Base-by-base conservation (phyloP, 2,797 vertebrate species). In the Cottoperca gobio region DNA sequence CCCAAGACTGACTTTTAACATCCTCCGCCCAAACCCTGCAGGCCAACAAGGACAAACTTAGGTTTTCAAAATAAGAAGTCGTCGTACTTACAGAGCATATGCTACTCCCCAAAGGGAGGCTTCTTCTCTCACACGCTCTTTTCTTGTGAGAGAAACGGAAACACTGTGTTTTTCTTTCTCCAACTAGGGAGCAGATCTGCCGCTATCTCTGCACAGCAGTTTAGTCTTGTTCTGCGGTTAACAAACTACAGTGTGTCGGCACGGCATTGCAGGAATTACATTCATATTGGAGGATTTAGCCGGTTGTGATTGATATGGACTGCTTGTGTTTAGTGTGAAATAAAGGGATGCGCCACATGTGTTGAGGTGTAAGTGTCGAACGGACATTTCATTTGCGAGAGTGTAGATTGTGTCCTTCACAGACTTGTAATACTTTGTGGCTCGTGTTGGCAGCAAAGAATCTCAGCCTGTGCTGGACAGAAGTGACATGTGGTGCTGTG, bases 401-500 rank as follows among this genome's bases (percentile, higher is more conserved):
- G 31, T 13, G 12, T 14, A 8, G 16, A 8, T 39, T 21, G 33
- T 14, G 33, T 50, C 3, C 9, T 50, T 64, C 9, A 2, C 5
- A 8, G 14, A 12, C n/a, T 3, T 63, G 13, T 43, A 7, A 7
- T 10, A 4, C 68, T 26, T n/a, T 24, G 50, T 33, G 55, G 39
- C 71, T 78, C 26, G 70, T 63, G 46, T 66, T 48, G 61, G 43
- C 75, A 73, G 73, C 26, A 54, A 23, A 72, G 62, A 55, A 46
- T 65, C 37, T 54, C 14, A 2, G 55, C 40, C 67, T 77, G 40
- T 45, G 78, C n/a, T 73, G 76, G 81, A 73, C 39, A 79, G 76
- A 71, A 73, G 66, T 76, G 75, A 83, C 76, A 62, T 60, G 77
- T 76, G 79, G 60, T 26, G 73, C 46, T n/a, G 63, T 77, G 83